phyloP scores from a whole-genome alignment of 2,797 vertebrate genomes.

The Odontamblyopus rebecca region DNA sequence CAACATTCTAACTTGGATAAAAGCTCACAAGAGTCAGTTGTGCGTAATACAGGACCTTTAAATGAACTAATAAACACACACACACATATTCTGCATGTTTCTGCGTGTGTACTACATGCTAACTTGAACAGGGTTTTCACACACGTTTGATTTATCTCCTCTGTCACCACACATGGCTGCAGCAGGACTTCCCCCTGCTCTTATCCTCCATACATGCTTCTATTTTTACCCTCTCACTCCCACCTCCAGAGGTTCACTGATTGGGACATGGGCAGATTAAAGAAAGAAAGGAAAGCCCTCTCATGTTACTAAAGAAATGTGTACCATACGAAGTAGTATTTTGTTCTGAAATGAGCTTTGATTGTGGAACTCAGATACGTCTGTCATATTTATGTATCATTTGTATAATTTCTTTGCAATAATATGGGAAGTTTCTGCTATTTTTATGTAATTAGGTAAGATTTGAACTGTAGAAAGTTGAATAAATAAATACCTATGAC shows the following conservation, averaged over 20 bases:
- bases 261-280: slow-evolving; percentile 49
- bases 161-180: slow-evolving; percentile 66
- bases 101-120: slow-evolving; percentile 17
- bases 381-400: no score
- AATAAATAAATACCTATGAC: no score
- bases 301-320: slow-evolving; percentile 16
- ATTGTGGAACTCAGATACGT: no score
- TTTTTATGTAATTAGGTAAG: no score
- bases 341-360: neutral
- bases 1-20: no score
- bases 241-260: slow-evolving; percentile 44
- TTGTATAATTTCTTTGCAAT: no score
- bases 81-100: slow-evolving; percentile 6
- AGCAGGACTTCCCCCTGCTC: slow-evolving; percentile 49
- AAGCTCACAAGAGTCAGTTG: no score
- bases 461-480: no score
- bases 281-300: slow-evolving; percentile 30
- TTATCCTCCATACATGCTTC: slow-evolving; percentile 37
- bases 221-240: slow-evolving; percentile 70
- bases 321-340: neutral
- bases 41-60: no score
- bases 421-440: no score
- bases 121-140: slow-evolving; percentile 37
- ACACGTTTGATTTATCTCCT: slow-evolving; percentile 72
- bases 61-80: no score